Base-by-base conservation (phyloP, 2,797 vertebrate species). In the Lutjanus argentimaculatus region DNA sequence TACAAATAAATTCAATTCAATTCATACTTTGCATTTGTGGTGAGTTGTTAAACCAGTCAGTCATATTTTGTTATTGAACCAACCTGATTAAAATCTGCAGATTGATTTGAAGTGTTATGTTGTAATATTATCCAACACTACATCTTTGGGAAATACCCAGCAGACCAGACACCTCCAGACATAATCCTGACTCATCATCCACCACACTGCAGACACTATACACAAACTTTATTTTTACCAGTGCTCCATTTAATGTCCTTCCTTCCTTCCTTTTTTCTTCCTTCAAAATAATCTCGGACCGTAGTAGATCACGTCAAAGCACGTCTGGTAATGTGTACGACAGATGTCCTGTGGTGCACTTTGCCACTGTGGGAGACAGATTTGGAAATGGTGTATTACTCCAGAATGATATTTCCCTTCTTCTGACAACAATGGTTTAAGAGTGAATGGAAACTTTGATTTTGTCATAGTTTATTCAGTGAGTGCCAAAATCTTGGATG, bases 81-180 rank as follows among this genome's bases (percentile, higher is more conserved):
- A 46, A 14, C 2, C 5, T 45, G 21, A 30, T 69, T 42, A 0
- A 51, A 57, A 74, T 43, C 40, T 71, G 21, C 21, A 42, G n/a
- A 30, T 19, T 30, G 68, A 22, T 8, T n/a, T 63, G 0, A 75
- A 42, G 1, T 58, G 2, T 68, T 83, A 62, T 66, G 17, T 36
- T 0, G 1, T 61, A 57, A 22, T 51, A 49, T 59, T 55, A 72
- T 79, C 45, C 57, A 79, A 17, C 58, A 68, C 8, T 57, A 71
- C 43, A 84, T 84, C 22, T 86, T 69, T 77, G 78, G 93, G 93
- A 92, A 95, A 83, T 89, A 91, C 92, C 93, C 90, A 77, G 17
- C 30, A 22, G 72, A 71, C 84, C 89, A 90, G 86, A 91, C 83
- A 77, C n/a, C 70, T 82, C 90, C 87, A 93, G 92, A 93, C 91